A percentile compares a stretch with the other conserved stretches of the same genome.
Evolutionary conservation across 2,888 invertebrate species (phyloP).

Genomic region (Mesoligia furuncula): DNA sequence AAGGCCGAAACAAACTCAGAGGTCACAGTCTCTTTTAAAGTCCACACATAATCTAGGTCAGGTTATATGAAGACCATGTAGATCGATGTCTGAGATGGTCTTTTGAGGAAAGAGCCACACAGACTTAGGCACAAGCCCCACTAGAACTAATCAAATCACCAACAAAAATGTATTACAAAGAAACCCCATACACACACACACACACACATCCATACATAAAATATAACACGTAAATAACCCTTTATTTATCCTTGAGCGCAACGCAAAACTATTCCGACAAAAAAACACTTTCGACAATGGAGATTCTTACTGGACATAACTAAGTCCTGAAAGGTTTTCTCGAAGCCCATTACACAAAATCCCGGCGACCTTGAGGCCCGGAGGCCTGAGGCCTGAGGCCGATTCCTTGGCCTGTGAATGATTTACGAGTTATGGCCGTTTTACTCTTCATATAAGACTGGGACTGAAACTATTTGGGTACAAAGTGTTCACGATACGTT

Average conservation of each 20-base stretch:
- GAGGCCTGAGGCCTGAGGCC: slow-evolving; percentile 46
- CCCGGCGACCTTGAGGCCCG: slow-evolving; percentile 60
- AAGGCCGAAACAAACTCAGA: no score
- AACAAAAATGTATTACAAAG: slow-evolving; percentile 18
- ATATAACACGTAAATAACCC: slow-evolving; percentile 34
- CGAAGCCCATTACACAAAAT: slow-evolving; percentile 59
- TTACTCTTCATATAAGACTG: slow-evolving; percentile 66
- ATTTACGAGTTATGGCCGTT: slow-evolving; percentile 67
- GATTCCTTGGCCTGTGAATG: slow-evolving; percentile 72
- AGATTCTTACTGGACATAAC: slow-evolving; percentile 61
- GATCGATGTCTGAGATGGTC: no score
- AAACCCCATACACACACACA: neutral
- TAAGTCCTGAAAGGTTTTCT: slow-evolving; percentile 62
- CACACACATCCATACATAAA: slow-evolving; percentile 29
- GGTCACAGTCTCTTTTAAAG: no score
- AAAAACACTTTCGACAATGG: slow-evolving; percentile 55
- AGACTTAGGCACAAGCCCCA: neutral
- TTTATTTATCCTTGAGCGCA: slow-evolving; percentile 17
- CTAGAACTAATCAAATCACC: neutral
- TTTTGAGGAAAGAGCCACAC: no score
- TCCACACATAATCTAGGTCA: no score
- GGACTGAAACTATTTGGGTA: slow-evolving; percentile 27
- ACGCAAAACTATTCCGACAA: slow-evolving; percentile 45
- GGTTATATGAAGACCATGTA: no score
- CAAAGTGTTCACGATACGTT: slow-evolving; percentile 46